A percentile compares a stretch with the other conserved stretches of the same genome.
These are phyloP conservation scores for Heteropelma amictum DNA, from an alignment of 2,888 invertebrate species.

Conservation along the genomic window DNA sequence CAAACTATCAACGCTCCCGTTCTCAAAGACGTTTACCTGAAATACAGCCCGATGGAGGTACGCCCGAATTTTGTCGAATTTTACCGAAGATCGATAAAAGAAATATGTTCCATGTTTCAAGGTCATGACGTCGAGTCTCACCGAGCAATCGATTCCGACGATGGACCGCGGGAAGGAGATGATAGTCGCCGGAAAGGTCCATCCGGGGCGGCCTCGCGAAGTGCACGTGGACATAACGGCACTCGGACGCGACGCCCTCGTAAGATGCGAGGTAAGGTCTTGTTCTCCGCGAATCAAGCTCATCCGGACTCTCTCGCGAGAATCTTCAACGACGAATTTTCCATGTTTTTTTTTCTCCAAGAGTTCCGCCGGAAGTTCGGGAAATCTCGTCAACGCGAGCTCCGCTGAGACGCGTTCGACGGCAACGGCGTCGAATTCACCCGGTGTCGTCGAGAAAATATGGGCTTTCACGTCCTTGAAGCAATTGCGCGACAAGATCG, in stretches of 20 bases:
- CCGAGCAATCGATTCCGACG: slow-evolving; percentile 33
- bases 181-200: slow-evolving; percentile 8
- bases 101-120: not conserved
- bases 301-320: too few relatives aligned
- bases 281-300: not conserved
- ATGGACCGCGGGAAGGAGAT: slow-evolving; percentile 30
- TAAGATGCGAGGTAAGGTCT: slow-evolving; percentile 32
- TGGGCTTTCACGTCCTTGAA: slow-evolving; percentile 23
- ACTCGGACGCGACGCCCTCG: slow-evolving; percentile 4
- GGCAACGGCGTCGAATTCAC: too few relatives aligned
- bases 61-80: not conserved
- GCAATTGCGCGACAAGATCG: slow-evolving; percentile 8
- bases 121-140: slow-evolving; percentile 36
- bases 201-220: not conserved
- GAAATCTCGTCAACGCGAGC: too few relatives aligned
- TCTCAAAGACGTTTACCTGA: slow-evolving; percentile 29
- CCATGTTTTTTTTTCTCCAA: not conserved
- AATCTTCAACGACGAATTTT: too few relatives aligned
- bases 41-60: slow-evolving; percentile 37
- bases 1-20: slow-evolving; percentile 24
- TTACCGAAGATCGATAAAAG: not conserved
- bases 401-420: too few relatives aligned
- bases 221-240: slow-evolving; percentile 11
- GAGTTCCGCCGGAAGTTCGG: slow-evolving; percentile 2
- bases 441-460: slow-evolving; percentile 14